Percentiles rank a stretch among this genome's conserved stretches.
phyloP scores from a whole-genome alignment of 2,797 vertebrate genomes.

The Argya squamiceps region DNA sequence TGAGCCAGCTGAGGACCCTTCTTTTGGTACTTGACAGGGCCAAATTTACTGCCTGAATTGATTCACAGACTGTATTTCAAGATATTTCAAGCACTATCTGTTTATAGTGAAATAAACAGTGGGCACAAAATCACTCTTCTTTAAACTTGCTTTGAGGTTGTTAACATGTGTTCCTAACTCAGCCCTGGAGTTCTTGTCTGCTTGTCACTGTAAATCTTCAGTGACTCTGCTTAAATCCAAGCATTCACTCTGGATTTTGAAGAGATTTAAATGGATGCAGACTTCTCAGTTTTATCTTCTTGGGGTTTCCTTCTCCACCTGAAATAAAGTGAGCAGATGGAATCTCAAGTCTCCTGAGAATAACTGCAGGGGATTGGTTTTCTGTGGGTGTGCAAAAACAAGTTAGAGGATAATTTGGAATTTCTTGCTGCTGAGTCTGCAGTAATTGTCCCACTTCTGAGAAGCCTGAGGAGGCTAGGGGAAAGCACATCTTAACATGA shows the following conservation, averaged over 20 bases:
- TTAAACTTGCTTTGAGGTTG: not conserved
- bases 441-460: conserved; percentile 16
- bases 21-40: not conserved
- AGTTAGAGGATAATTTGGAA: conserved; percentile 36
- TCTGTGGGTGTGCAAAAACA: conserved; percentile 14
- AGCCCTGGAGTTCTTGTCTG: not conserved
- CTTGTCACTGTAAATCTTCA: not conserved
- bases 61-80: not conserved
- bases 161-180: not conserved
- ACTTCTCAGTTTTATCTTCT: not conserved
- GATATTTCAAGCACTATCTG: not conserved
- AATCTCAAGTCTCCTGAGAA: conserved; percentile 15
- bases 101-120: not conserved
- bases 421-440: conserved; percentile 36
- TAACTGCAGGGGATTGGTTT: not conserved
- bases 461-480: not conserved
- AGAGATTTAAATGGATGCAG: conserved; percentile 3
- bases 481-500: not conserved
- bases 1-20: not conserved
- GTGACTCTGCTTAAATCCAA: not conserved
- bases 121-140: not conserved
- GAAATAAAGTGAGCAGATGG: conserved; percentile 48
- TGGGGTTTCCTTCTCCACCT: not conserved
- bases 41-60: not conserved
- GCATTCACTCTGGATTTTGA: not conserved